phyloP scores from a whole-genome alignment of 2,888 invertebrate genomes.

The Neuroscelio doddi region DNA sequence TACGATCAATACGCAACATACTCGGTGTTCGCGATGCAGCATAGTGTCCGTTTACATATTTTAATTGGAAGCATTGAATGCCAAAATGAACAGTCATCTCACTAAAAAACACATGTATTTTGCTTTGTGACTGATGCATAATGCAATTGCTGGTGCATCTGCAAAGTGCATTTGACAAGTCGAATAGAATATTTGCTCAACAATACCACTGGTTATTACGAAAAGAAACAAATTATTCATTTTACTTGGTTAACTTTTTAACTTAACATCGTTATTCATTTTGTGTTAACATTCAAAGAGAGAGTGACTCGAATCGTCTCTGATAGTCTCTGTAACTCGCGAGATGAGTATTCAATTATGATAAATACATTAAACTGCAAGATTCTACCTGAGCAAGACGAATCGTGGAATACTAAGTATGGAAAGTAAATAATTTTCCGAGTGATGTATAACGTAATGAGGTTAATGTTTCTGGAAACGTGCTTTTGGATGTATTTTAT shows the following conservation, averaged over 20 bases:
- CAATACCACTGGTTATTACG: slow-evolving; percentile 3
- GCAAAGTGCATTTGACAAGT: slow-evolving; percentile 1
- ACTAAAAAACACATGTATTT: slow-evolving; percentile 19
- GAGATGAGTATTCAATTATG: slow-evolving; percentile 18
- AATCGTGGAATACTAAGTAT: slow-evolving; percentile 12
- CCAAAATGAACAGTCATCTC: slow-evolving; percentile 33
- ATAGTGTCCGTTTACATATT: slow-evolving; percentile 32
- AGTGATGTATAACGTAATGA: slow-evolving; percentile 8
- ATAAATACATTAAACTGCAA: slow-evolving; percentile 21
- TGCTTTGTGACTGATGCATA: slow-evolving; percentile 19
- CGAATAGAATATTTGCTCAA: neutral
- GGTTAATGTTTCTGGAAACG: slow-evolving; percentile 9
- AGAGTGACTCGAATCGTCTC: neutral
- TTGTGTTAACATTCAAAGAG: neutral
- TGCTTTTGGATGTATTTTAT: no score
- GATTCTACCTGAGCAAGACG: slow-evolving; percentile 9
- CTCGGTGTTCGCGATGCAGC: slow-evolving; percentile 53
- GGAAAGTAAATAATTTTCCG: slow-evolving; percentile 14
- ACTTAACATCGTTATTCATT: slow-evolving; percentile 14
- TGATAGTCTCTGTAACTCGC: neutral
- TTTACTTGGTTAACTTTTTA: slow-evolving; percentile 19
- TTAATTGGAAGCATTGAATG: slow-evolving; percentile 36
- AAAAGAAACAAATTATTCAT: slow-evolving; percentile 24
- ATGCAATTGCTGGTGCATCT: no score
- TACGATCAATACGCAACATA: slow-evolving; percentile 68